phyloP scores from a whole-genome alignment of 2,797 vertebrate genomes.

The Amphiprion clarkii region DNA sequence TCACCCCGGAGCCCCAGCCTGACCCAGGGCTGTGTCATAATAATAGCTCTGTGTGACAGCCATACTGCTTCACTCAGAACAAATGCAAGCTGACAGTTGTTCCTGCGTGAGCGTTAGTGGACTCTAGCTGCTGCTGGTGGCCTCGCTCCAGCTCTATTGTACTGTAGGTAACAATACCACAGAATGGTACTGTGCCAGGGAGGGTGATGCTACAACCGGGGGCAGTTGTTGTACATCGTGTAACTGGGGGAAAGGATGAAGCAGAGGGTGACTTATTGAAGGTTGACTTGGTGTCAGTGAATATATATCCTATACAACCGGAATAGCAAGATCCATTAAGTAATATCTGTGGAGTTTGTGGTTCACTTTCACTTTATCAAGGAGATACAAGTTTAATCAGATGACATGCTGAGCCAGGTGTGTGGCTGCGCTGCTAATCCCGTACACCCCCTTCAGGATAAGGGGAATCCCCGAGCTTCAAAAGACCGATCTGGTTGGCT shows the following conservation, averaged over 20 bases:
- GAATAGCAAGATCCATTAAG: slow-evolving; percentile 29
- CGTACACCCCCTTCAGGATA: slow-evolving; percentile 23
- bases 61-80: slow-evolving; percentile 71
- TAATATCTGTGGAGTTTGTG: slow-evolving; percentile 21
- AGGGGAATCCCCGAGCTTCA: slow-evolving; percentile 66
- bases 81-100: slow-evolving; percentile 77
- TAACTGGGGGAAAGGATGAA: slow-evolving; percentile 50
- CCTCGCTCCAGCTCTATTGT: slow-evolving; percentile 50
- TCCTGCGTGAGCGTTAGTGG: slow-evolving; percentile 55
- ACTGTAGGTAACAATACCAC: slow-evolving; percentile 54
- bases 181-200: slow-evolving; percentile 41
- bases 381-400: slow-evolving; percentile 10
- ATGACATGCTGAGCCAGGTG: slow-evolving; percentile 62
- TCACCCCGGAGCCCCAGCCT: slow-evolving; percentile 63
- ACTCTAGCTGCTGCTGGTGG: slow-evolving; percentile 50
- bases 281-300: slow-evolving; percentile 37
- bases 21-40: slow-evolving; percentile 72
- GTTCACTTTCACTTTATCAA: neutral
- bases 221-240: slow-evolving; percentile 55
- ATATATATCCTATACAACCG: slow-evolving; percentile 1
- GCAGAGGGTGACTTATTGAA: slow-evolving; percentile 25
- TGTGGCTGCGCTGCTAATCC: slow-evolving; percentile 45
- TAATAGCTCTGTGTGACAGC: slow-evolving; percentile 77
- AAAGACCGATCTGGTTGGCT: slow-evolving; percentile 50
- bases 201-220: slow-evolving; percentile 28